Conservation (phyloP, 2,888 invertebrate species). For the Cataglyphis rosenhaueri region DNA sequence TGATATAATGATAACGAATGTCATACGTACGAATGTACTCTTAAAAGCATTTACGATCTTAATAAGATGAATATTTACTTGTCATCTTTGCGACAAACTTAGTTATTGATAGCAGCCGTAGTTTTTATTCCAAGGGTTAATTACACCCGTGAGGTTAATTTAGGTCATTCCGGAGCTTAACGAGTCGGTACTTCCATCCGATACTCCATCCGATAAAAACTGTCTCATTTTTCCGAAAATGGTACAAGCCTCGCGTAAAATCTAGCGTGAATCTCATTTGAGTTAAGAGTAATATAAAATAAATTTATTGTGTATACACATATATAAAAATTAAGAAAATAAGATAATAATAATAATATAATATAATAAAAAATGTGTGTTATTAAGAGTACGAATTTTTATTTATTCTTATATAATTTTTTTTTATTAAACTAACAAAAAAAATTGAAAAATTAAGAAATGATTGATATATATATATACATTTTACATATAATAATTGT, state of each 20-base stretch:
- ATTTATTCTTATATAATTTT: no score
- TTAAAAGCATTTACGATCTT: neutral
- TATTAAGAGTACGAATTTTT: no score
- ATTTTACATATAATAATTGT: neutral
- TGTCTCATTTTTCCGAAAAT: neutral
- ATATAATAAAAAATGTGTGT: no score
- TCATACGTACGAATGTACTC: neutral
- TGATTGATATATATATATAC: neutral
- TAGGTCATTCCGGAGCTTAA: conserved; percentile 46
- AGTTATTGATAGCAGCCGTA: conserved; percentile 22
- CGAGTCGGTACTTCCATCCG: conserved; percentile 26
- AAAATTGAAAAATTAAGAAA: no score
- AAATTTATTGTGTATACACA: neutral
- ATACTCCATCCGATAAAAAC: conserved; percentile 34
- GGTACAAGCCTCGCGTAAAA: neutral
- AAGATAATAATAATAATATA: no score
- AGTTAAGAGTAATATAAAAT: neutral
- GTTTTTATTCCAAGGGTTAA: conserved; percentile 30
- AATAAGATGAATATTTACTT: neutral
- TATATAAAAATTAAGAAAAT: neutral
- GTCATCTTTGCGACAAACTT: conserved; percentile 29
- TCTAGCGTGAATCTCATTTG: neutral
- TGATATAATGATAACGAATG: neutral
- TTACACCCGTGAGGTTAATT: conserved; percentile 44
- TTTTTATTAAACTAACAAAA: no score